These are phyloP conservation scores for Petaurus breviceps DNA, from an alignment of 2,113 vertebrate species.

Conservation along the genomic window DNA sequence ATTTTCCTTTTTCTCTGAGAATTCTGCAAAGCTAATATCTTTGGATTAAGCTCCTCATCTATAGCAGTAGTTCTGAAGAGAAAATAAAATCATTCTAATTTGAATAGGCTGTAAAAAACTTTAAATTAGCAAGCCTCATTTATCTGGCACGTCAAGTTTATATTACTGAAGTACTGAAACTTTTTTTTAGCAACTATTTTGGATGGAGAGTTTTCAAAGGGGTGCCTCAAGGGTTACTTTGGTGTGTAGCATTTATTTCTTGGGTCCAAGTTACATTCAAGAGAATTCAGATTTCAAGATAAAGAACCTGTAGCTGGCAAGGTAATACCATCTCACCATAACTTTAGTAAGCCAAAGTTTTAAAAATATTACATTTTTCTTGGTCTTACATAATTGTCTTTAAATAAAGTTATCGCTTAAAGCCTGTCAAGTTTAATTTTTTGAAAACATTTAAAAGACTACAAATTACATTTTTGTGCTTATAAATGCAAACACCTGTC, in stretches of 20 bases:
- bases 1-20: conserved; percentile 96
- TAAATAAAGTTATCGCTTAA: neutral
- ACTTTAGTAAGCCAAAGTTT: neutral
- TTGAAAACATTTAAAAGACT: neutral
- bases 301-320: neutral
- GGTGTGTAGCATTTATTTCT: neutral
- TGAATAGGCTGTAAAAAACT: conserved; percentile 22
- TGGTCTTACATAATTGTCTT: neutral
- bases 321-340: neutral
- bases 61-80: conserved; percentile 85
- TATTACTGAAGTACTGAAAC: neutral
- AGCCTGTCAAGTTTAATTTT: neutral
- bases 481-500: neutral
- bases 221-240: neutral
- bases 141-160: neutral
- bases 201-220: neutral
- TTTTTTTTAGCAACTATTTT: neutral
- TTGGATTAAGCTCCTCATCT: conserved; percentile 89
- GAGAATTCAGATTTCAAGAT: neutral
- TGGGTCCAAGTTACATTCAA: neutral
- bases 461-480: neutral
- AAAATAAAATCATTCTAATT: conserved; percentile 67
- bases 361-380: neutral
- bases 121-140: neutral
- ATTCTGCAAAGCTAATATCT: conserved; percentile 90